phyloP scores from a whole-genome alignment of 1,140 invertebrate species.

The Polypedilum pembai region DNA sequence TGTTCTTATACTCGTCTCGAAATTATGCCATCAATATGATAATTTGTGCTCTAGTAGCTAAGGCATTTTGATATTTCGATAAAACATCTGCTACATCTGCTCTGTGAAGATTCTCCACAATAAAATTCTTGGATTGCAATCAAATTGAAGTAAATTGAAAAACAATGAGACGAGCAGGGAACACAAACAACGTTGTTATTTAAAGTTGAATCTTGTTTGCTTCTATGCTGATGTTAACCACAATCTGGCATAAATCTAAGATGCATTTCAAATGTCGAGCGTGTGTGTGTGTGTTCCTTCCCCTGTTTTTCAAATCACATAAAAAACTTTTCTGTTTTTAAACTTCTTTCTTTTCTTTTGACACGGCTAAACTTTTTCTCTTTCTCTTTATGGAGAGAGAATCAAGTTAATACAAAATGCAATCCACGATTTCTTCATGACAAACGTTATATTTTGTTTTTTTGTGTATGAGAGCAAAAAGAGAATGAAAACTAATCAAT shows the following conservation, averaged over 20 bases:
- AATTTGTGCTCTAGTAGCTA: background rate
- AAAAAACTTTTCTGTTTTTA: too few relatives aligned
- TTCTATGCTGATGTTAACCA: background rate
- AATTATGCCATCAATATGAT: constrained; percentile 1
- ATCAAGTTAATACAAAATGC: background rate
- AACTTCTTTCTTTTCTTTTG: too few relatives aligned
- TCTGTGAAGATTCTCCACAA: background rate
- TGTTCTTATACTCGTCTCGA: background rate
- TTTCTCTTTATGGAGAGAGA: background rate
- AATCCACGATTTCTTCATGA: background rate
- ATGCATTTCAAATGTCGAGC: background rate
- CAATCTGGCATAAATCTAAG: background rate
- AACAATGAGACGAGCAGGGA: constrained; percentile 1
- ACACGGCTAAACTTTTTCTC: background rate
- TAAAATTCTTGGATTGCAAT: background rate
- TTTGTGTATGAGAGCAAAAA: too few relatives aligned
- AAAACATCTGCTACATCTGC: background rate
- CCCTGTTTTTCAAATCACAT: background rate
- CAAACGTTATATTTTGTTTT: background rate
- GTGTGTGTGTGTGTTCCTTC: background rate
- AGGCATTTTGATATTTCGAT: background rate
- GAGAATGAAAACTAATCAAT: background rate
- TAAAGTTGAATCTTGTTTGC: background rate
- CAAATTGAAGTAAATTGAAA: constrained; percentile 14
- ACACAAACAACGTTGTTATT: constrained; percentile 12